Evolutionary conservation across 2,113 vertebrate genomes (phyloP).

Genomic region (Urocolius indicus): DNA sequence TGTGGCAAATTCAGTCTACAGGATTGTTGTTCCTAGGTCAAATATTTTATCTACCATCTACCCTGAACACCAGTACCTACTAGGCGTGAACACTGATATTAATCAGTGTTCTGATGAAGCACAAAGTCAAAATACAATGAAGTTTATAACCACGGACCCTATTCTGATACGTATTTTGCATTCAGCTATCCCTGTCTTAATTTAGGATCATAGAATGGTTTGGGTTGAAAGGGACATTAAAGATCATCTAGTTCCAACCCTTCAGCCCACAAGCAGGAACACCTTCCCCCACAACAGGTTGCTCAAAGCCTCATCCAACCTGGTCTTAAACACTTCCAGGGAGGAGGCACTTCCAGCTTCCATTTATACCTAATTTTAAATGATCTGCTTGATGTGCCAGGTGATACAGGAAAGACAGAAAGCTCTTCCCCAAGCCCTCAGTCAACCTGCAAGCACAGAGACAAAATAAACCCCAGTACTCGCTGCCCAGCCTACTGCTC

Average conservation of each 20-base stretch:
- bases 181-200: neutral
- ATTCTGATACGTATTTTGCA: neutral
- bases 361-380: neutral
- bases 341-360: neutral
- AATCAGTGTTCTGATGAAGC: neutral
- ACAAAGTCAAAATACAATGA: neutral
- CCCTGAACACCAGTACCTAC: neutral
- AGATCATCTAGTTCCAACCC: rapidly evolving
- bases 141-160: neutral
- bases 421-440: neutral
- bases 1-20: neutral
- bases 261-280: neutral
- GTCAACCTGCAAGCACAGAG: neutral
- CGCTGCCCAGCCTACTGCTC: rapidly evolving
- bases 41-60: neutral
- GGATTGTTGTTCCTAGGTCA: neutral
- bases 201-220: neutral
- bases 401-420: neutral
- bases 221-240: neutral
- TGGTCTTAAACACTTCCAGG: neutral
- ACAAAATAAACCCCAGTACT: neutral
- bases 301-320: neutral
- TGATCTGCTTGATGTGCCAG: rapidly evolving
- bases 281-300: neutral
- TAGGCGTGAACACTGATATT: neutral